Base-by-base conservation (phyloP, 2,888 invertebrate genomes). In the Fabriciana adippe region DNA sequence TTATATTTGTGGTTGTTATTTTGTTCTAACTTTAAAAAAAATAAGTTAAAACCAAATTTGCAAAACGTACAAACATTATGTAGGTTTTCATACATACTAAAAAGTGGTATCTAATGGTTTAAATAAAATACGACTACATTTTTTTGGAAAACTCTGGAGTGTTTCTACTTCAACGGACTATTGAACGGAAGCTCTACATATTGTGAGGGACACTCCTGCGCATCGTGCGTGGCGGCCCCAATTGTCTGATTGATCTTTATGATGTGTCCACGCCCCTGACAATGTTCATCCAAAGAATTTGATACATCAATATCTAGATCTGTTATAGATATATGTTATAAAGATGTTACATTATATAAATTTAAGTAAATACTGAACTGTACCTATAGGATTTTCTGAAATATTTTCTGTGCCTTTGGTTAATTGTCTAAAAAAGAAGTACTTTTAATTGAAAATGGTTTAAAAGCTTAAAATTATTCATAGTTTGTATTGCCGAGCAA, bases 201-300 rank as follows among this genome's bases (percentile, higher is more conserved):
- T 80, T 85, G 85, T 85, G 82, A 77, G 84, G 86, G 89, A 80
- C 90, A 89, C 90, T 91, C 90, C 91, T 89, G 87, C 85, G 87
- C 90, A 86, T 71, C 74, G 79, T 81, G 85, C 89, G 89, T 89
- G 80, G 84, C 90, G 91, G 83, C 87, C 88, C 82, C 90, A 91
- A 91, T 92, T 92, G 92, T 87, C 88, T 89, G 90, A 91, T 89
- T 90, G 88, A 88, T 88, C 89, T 89, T 90, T 90, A 90, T 89
- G 87, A 90, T 82, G 81, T 77, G 84, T 78, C 84, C 84, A 87
- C 87, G 84, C 88, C 87, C 88, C 80, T 72, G 75, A 70, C 76
- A 78, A 80, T 78, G 74, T 73, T 76, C 73, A 81, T 80, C 77
- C 75, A 78, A 80, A 78, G 73, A 76, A 82, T 78, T 76, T 48